Evolutionary conservation across 2,113 vertebrate genomes (phyloP).

Genomic region (Psephotus haematonotus): DNA sequence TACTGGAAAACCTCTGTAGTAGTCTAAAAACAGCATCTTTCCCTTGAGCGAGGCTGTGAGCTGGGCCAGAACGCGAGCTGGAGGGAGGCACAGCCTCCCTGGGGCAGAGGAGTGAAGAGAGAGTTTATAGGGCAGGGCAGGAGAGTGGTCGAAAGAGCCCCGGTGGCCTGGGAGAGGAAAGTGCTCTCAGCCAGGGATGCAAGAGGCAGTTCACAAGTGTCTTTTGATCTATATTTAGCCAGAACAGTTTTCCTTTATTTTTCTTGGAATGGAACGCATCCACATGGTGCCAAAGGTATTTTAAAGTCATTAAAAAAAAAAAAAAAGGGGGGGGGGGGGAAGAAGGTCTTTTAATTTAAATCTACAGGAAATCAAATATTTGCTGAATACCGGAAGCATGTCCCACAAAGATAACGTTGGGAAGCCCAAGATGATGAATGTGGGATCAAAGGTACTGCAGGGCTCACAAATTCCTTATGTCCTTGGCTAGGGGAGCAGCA

Average conservation of each 20-base stretch:
- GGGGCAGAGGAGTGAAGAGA: not conserved
- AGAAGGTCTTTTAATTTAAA: conserved; percentile 40
- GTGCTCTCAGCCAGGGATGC: not conserved
- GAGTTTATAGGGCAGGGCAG: not conserved
- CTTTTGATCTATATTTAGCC: conserved; percentile 45
- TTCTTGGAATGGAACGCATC: conserved; percentile 16
- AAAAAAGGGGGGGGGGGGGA: not conserved
- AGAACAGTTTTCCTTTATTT: conserved; percentile 24
- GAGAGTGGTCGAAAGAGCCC: not conserved
- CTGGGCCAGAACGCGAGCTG: not conserved
- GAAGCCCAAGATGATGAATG: conserved; percentile 35
- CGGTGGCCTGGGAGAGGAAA: conserved; percentile 1
- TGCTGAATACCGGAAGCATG: conserved; percentile 60
- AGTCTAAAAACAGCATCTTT: not conserved
- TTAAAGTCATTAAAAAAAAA: not conserved
- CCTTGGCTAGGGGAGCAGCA: not conserved
- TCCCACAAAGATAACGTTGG: conserved; percentile 45
- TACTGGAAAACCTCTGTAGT: not conserved
- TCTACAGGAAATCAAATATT: conserved; percentile 67
- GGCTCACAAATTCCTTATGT: not conserved
- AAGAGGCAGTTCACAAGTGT: not conserved
- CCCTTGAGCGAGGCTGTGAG: not conserved
- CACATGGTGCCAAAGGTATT: not conserved
- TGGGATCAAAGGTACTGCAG: conserved; percentile 33
- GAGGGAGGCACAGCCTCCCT: not conserved